phyloP scores from a whole-genome alignment of 2,888 invertebrate genomes.

The Lochmaea crataegi region DNA sequence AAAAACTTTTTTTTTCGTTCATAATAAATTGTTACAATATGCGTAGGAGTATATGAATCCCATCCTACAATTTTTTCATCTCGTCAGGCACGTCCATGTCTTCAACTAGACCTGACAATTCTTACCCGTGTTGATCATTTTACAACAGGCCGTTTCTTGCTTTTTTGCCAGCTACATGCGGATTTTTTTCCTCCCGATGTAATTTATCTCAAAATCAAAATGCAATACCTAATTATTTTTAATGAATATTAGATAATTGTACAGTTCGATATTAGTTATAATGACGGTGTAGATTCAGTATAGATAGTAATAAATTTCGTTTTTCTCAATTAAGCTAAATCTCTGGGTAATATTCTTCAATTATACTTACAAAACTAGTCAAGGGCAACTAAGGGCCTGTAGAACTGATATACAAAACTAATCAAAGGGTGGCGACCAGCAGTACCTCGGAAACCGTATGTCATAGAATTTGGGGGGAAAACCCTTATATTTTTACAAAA shows the following conservation, averaged over 20 bases:
- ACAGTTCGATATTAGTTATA: background rate
- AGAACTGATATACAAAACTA: too few species aligned
- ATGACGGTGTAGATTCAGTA: background rate
- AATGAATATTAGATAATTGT: constrained; percentile 27
- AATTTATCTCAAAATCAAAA: constrained; percentile 27
- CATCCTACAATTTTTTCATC: background rate
- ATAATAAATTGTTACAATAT: background rate
- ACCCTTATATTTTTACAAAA: too few species aligned
- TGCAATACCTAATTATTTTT: constrained; percentile 22
- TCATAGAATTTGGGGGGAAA: too few species aligned
- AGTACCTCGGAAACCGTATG: too few species aligned
- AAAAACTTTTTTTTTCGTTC: background rate
- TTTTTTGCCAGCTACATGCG: constrained; percentile 26
- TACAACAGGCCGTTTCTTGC: constrained; percentile 37
- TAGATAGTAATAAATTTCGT: background rate
- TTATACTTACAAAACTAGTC: background rate
- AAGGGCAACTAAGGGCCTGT: too few species aligned
- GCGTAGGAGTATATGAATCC: background rate
- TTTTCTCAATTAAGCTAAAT: background rate
- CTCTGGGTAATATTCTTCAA: background rate
- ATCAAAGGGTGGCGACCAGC: too few species aligned
- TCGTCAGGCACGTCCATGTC: constrained; percentile 11
- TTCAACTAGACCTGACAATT: constrained; percentile 38
- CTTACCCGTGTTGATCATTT: constrained; percentile 45
- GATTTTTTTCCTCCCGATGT: constrained; percentile 14